Base-by-base conservation (phyloP, 2,888 invertebrate genomes). In the Carabus problematicus region DNA sequence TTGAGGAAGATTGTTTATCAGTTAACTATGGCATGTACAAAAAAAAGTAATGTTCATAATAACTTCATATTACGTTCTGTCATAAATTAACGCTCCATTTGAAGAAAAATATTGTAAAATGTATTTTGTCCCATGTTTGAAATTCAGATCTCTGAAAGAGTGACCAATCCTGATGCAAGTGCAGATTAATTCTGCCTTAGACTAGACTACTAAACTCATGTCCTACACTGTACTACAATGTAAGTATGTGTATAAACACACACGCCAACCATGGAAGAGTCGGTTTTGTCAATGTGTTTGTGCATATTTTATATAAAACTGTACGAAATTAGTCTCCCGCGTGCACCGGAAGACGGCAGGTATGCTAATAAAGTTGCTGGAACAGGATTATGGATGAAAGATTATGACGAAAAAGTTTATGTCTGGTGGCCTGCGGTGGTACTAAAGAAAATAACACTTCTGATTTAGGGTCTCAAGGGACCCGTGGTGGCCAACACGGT, bases 371-470 rank as follows among this genome's bases (percentile, higher is more conserved):
- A 67, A 67, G 67, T 67, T 67, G 67, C 60, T 60, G 60, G 54
- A 54, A 39, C 52, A 14, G 66, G 66, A 58, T 67, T 67, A 67
- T 67, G 59, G 66, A 41, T 67, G 52, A 67, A 67, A 67, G 67
- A 67, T 67, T 67, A 67, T 67, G 67, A 60, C 67, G 60, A 67
- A 67, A 67, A 67, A 67, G 52, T 67, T 67, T 67, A 67, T 67
- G 67, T 43, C 60, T 67, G 67, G 64, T 64, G 56, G 64, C 67
- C 67, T 60, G 60, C 52, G 60, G 67, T 41, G 60, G 60, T 60
- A 67, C 60, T 67, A 60, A 67, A 67, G 67, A 60, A 67, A 67
- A 60, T 67, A 60, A 67, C 67, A 60, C 60, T 52, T 54, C 52
- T 60, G 60, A 67, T 67, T 67, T 67, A 67, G 52, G 60, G 29